Evolutionary conservation across 2,113 vertebrate species (phyloP), one percentile per base, ranked within the genome.

Genomic region (Cyanistes caeruleus): DNA sequence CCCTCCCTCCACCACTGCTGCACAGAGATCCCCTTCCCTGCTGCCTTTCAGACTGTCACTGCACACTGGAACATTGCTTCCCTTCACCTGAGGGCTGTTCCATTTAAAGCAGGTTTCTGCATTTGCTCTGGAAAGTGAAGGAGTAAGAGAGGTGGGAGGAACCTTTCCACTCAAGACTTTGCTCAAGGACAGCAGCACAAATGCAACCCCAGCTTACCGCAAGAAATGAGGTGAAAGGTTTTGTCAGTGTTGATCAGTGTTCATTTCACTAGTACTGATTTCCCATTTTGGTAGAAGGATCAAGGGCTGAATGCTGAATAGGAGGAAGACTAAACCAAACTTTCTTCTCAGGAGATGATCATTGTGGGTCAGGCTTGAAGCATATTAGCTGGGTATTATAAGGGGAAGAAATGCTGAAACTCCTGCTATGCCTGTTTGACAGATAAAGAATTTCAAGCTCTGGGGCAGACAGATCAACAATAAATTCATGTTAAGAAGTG

Each of bases 361-460:
- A 37, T 51, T 87, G 80, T 53, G 69, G 93, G 95, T 92, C 96
- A 96, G 92, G 83, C 90, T 95, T 79, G 82, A 93, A 97, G 94
- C 79, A 27, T 23, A 87, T 92, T 90, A 95, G 60, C 76, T 8
- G 15, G 49, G 62, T 92, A 84, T 89, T 92, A 78, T 23, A 84
- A 90, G 33, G 59, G 41, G 80, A 96, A 90, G 93, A 89, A 96
- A 95, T 96, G 96, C 90, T 95, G 96, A 90, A 95, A 96, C 86
- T 95, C 96, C 76, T 93, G 95, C 92, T 68, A 59, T 94, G 92
- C 96, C 96, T 94, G 96, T 93, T 96, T 87, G 88, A 93, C 80
- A 92, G 86, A 97, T 95, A 96, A 96, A 96, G 95, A 96, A 96
- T 96, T 96, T 87, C 96, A 84, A 59, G 93, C 96, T 97, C 96